These are phyloP conservation scores for Andrena camellia DNA, from an alignment of 2,888 invertebrate species.

Conservation along the genomic window DNA sequence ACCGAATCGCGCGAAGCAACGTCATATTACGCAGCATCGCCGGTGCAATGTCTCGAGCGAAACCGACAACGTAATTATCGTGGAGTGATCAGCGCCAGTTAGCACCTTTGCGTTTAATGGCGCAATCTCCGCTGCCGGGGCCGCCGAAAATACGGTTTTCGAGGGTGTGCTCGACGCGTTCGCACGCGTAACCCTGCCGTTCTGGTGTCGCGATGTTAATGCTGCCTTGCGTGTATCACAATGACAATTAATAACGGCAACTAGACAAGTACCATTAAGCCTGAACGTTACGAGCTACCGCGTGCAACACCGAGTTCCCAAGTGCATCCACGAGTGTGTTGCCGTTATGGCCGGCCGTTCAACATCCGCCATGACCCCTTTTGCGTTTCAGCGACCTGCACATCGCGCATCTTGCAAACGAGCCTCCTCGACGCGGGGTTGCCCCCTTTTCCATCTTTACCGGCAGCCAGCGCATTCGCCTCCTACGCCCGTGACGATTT, in stretches of 20 bases:
- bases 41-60: constrained; percentile 25
- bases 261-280: constrained; percentile 68
- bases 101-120: constrained; percentile 54
- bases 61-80: constrained; percentile 46
- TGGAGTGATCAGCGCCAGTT: constrained; percentile 42
- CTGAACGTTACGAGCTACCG: constrained; percentile 47
- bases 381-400: constrained; percentile 8
- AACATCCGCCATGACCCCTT: constrained; percentile 45
- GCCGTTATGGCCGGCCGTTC: constrained; percentile 48
- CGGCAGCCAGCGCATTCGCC: not conserved
- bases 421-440: not conserved
- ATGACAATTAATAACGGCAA: constrained; percentile 71
- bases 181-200: constrained; percentile 1
- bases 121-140: not conserved
- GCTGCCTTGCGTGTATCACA: constrained; percentile 62
- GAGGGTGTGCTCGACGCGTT: constrained; percentile 24
- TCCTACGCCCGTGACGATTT: not conserved
- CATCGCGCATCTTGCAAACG: constrained; percentile 32
- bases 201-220: constrained; percentile 48
- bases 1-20: not conserved
- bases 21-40: constrained; percentile 22
- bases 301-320: constrained; percentile 19
- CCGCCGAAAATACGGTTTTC: constrained; percentile 38
- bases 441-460: not conserved
- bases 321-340: constrained; percentile 37